Base-by-base conservation (phyloP, 2,113 vertebrate genomes). In the Muntiacus reevesi region DNA sequence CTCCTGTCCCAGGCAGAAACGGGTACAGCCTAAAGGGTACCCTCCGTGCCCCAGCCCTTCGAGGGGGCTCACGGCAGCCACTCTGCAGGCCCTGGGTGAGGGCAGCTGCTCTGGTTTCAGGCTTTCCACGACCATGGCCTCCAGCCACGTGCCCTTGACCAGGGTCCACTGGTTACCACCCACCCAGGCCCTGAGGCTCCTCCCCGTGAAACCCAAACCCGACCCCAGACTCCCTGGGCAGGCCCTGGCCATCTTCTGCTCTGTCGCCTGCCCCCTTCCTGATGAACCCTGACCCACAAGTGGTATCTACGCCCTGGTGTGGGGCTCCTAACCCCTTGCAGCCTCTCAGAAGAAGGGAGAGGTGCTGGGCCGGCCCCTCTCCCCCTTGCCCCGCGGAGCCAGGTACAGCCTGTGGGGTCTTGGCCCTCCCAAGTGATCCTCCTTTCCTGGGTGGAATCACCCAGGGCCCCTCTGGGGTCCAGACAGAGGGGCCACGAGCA, bases 281-380 rank as follows among this genome's bases (percentile, higher is more conserved):
- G 0, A 87, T 7, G 55, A 57, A 9, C 7, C 54, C 79, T 13
- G 14, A 13, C 8, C 54, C n/a, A 4, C 33, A 43, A 50, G 74
- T 10, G 0, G 40, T 36, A 3, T 47, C 81, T 36, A 2, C 5
- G 12, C 54, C 87, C 30, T 15, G 3, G 19, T 6, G 0, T 33
- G 36, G 33, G 59, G 6, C 85, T 45, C 28, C 33, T 64, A 27
- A 67, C 16, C n/a, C 74, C 8, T 2, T 25, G 71, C 28, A 52
- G 19, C 25, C 28, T 89, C 92, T 88, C 55, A 81, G 79, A 64
- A 85, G 52, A 60, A 28, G 52, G 40, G 9, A 30, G 27, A 43
- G 84, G 15, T 27, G 3, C 84, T 88, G 78, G 16, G 15, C 21
- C 4, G 23, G 27, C 6, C 23, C 21, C 47, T 47, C 7, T 30